Conservation (phyloP, 2,113 vertebrate species). For the Atherinomorus stipes region DNA sequence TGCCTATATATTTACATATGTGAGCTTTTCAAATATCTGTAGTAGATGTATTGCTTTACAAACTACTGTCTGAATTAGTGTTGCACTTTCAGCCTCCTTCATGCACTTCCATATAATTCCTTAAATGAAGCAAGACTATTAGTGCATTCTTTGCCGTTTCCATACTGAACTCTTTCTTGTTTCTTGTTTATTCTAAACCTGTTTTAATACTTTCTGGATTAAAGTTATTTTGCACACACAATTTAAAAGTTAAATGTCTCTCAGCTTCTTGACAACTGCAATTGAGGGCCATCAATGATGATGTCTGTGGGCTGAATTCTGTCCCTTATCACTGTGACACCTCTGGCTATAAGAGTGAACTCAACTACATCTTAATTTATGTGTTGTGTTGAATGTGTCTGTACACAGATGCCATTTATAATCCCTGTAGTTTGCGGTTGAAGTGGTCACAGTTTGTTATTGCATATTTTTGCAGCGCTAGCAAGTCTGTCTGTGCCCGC, state of each 20-base stretch:
- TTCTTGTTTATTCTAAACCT: too few species aligned
- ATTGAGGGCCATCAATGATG: neutral
- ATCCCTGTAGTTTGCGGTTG: neutral
- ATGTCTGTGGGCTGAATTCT: neutral
- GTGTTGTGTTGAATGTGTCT: neutral
- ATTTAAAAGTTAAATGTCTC: neutral
- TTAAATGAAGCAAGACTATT: neutral
- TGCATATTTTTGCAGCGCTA: neutral
- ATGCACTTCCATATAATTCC: too few species aligned
- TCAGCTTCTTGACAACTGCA: neutral
- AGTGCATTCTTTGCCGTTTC: neutral
- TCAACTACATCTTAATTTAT: neutral
- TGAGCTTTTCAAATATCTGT: too few species aligned
- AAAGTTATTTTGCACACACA: neutral
- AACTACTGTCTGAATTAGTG: too few species aligned
- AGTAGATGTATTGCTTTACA: too few species aligned
- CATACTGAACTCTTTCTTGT: neutral
- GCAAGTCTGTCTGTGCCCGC: neutral
- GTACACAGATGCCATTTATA: neutral
- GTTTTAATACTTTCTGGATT: too few species aligned
- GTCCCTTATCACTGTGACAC: neutral
- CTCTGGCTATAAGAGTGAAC: conserved; percentile 8
- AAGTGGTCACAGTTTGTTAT: conserved; percentile 1
- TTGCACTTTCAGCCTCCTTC: too few species aligned
- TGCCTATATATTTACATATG: too few species aligned